Percentiles rank a stretch among this genome's conserved stretches.
Evolutionary conservation across 2,888 invertebrate genomes (phyloP).

Genomic region (Leptopilina syphax): DNA sequence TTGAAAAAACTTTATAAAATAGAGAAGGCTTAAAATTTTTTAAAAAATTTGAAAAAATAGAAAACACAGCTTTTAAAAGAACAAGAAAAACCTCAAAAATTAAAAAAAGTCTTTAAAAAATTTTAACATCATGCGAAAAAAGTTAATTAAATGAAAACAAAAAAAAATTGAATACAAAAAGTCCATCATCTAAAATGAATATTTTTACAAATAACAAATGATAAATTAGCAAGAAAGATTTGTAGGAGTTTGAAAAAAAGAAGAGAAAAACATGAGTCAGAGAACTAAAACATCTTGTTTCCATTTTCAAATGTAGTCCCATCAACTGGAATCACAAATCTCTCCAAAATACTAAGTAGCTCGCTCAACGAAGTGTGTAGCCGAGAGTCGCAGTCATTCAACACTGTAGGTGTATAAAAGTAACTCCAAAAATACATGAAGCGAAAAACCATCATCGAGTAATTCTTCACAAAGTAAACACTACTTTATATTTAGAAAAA

Average conservation of each 20-base stretch:
- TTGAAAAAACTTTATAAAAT: no score
- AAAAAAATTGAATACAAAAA: not conserved
- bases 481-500: slow-evolving; percentile 25
- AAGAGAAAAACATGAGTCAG: slow-evolving; percentile 16
- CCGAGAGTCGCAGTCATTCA: not conserved
- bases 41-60: no score
- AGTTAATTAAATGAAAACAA: no score
- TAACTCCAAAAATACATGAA: slow-evolving; percentile 22
- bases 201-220: not conserved
- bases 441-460: slow-evolving; percentile 26
- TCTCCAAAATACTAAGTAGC: slow-evolving; percentile 21
- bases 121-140: no score
- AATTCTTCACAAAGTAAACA: slow-evolving; percentile 21
- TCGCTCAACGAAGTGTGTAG: not conserved
- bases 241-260: not conserved
- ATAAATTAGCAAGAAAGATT: slow-evolving; percentile 9
- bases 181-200: not conserved
- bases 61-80: no score
- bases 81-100: no score
- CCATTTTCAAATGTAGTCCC: slow-evolving; percentile 9
- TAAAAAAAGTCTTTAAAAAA: no score
- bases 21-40: no score
- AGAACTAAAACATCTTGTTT: slow-evolving; percentile 32
- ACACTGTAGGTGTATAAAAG: not conserved
- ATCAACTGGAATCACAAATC: slow-evolving; percentile 25